Percentiles rank a stretch among this genome's conserved stretches.
These are phyloP conservation scores for Rhagoletis pomonella DNA, from an alignment of 1,140 invertebrate species.

Conservation along the genomic window DNA sequence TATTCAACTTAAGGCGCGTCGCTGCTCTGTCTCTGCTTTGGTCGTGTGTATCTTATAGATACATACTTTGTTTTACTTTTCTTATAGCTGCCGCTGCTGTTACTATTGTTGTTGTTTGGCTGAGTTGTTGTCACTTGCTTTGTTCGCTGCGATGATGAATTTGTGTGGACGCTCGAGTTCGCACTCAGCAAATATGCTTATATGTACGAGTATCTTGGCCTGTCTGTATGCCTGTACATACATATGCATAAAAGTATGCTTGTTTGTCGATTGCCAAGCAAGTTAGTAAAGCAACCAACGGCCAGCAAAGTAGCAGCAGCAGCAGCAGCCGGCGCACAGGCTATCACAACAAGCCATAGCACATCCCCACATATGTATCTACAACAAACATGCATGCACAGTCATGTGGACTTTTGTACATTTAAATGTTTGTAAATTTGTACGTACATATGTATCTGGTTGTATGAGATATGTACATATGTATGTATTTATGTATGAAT, in stretches of 20 bases:
- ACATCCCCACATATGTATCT: conserved; percentile 48
- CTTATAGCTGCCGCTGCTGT: background rate
- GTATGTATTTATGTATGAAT: conserved; percentile 44
- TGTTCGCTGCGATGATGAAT: conserved; percentile 20
- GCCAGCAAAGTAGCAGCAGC: background rate
- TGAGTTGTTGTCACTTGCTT: conserved; percentile 39
- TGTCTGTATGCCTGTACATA: background rate
- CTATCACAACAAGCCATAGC: conserved; percentile 5
- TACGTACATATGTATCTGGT: conserved; percentile 14
- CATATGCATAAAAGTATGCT: background rate
- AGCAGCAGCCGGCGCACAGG: background rate
- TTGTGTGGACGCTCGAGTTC: conserved; percentile 3
- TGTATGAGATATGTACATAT: background rate
- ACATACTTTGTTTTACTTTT: conserved; percentile 45
- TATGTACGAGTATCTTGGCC: background rate
- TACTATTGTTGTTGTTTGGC: conserved; percentile 14
- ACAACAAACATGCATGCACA: conserved; percentile 53
- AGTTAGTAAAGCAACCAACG: conserved; percentile 11
- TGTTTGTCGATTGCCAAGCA: background rate
- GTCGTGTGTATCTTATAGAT: conserved; percentile 45
- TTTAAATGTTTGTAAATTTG: background rate
- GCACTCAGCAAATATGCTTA: conserved; percentile 20
- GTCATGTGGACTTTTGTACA: background rate
- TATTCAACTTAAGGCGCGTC: background rate
- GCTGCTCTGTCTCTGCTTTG: background rate